Percentiles rank a stretch among this genome's conserved stretches.
Evolutionary conservation across 2,113 vertebrate genomes (phyloP).

Genomic region (Coptodon rendalli): DNA sequence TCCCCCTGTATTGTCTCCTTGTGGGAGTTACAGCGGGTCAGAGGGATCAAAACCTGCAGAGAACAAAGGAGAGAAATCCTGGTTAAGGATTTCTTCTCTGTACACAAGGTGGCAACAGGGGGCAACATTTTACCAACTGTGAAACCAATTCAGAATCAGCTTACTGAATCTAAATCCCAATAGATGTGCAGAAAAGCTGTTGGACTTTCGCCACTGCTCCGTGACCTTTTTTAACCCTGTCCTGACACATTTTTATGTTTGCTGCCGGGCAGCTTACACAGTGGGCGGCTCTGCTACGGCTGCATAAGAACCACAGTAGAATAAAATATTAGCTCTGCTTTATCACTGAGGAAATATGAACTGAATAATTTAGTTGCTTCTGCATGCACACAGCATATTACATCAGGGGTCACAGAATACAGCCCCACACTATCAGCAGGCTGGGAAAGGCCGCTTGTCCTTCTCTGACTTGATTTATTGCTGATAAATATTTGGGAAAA

Average conservation of each 20-base stretch:
- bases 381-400: background rate
- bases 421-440: background rate
- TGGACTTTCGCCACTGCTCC: background rate
- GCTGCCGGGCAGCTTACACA: background rate
- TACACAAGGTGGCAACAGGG: background rate
- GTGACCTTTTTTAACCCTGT: background rate
- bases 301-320: background rate
- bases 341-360: background rate
- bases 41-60: conserved; percentile 88
- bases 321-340: background rate
- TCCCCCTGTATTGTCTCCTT: conserved; percentile 89
- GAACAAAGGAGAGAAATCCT: background rate
- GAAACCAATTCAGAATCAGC: background rate
- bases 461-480: background rate
- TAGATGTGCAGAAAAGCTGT: background rate
- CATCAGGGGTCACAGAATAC: background rate
- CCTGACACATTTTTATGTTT: background rate
- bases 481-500: background rate
- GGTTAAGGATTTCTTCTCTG: background rate
- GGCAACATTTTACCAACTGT: background rate
- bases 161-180: background rate
- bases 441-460: background rate
- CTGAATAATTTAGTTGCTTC: background rate
- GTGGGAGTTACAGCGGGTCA: conserved; percentile 90
- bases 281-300: background rate